Conservation (phyloP, 64 coral and sea anemone species). For the Montipora foliosa region DNA sequence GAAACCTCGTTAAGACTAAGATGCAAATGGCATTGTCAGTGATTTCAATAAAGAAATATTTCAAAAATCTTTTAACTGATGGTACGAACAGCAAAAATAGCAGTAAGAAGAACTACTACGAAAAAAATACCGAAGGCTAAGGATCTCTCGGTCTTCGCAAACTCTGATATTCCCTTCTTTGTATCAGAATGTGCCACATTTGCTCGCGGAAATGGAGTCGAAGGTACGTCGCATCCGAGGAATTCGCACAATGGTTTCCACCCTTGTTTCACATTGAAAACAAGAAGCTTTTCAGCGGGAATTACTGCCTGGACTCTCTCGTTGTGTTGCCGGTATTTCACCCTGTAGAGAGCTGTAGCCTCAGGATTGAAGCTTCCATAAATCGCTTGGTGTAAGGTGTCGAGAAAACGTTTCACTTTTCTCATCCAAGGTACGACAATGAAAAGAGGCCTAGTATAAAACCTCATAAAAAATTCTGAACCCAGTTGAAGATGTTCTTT, state of each 20-base stretch:
- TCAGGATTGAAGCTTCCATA: background rate
- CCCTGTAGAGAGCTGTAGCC: conserved; percentile 2
- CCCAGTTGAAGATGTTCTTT: conserved; percentile 11
- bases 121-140: background rate
- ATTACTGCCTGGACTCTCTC: conserved; percentile 7
- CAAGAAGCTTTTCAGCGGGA: conserved; percentile 18
- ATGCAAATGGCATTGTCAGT: background rate
- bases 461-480: too few species aligned
- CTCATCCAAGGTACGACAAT: background rate
- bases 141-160: background rate
- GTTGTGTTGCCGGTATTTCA: conserved; percentile 34
- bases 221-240: background rate
- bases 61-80: background rate
- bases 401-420: background rate
- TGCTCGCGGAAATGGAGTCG: background rate
- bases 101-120: background rate
- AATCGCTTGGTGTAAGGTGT: background rate
- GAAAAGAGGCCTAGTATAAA: too few species aligned
- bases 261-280: background rate
- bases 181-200: background rate
- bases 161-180: background rate
- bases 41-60: background rate
- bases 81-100: background rate
- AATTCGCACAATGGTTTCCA: too few species aligned
- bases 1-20: too few species aligned